Evolutionary conservation across 2,888 invertebrate species (phyloP).

Genomic region (Cybosia mesomella): DNA sequence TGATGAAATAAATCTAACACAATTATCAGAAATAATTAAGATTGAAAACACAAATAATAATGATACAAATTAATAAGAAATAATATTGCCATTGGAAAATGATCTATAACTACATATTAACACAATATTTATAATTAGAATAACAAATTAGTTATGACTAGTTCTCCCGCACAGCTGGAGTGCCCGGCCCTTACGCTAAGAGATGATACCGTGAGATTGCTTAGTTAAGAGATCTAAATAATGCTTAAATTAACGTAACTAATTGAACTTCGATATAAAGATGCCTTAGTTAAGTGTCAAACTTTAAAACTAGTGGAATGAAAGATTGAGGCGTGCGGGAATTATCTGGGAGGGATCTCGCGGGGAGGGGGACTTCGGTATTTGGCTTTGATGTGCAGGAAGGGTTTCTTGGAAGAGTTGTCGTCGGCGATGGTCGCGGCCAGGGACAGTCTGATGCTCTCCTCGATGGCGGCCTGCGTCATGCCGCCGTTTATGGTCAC

Average conservation of each 20-base stretch:
- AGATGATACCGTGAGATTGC: slow-evolving; percentile 71
- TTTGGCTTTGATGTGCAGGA: slow-evolving; percentile 91
- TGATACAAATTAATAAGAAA: slow-evolving; percentile 49
- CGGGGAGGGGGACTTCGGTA: slow-evolving; percentile 90
- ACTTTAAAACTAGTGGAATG: slow-evolving; percentile 75
- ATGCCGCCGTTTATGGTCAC: slow-evolving; percentile 64
- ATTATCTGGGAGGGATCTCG: slow-evolving; percentile 87
- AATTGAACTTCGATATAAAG: slow-evolving; percentile 47
- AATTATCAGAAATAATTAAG: slow-evolving; percentile 51
- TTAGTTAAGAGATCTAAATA: slow-evolving; percentile 73
- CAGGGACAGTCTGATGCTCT: slow-evolving; percentile 78
- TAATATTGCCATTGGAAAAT: slow-evolving; percentile 63
- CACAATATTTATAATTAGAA: slow-evolving; percentile 43
- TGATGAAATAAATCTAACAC: slow-evolving; percentile 41
- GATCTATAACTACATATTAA: slow-evolving; percentile 37
- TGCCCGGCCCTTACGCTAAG: slow-evolving; percentile 58
- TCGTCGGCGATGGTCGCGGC: slow-evolving; percentile 77
- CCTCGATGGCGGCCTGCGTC: slow-evolving; percentile 83
- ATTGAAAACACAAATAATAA: slow-evolving; percentile 53
- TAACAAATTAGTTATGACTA: slow-evolving; percentile 69
- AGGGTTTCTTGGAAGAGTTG: slow-evolving; percentile 81
- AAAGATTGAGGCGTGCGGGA: slow-evolving; percentile 27
- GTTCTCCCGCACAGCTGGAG: slow-evolving; percentile 67
- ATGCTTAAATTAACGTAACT: slow-evolving; percentile 61
- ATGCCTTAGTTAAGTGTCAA: slow-evolving; percentile 57